Evolutionary conservation across 2,888 invertebrate species (phyloP).

Genomic region (Eumacrocentrus americanus): DNA sequence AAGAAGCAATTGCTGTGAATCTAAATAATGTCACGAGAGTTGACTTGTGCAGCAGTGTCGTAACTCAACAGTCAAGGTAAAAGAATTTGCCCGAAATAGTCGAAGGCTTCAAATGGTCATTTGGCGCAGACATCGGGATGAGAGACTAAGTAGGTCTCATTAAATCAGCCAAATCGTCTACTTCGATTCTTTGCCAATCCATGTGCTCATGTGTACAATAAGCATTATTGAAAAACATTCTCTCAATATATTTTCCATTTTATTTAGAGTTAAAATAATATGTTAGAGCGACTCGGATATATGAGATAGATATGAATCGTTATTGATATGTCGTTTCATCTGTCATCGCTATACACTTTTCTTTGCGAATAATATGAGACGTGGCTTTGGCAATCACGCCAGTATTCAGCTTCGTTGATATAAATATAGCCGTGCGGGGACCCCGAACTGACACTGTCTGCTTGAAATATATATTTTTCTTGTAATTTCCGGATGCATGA

Average conservation of each 20-base stretch:
- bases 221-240: too few relatives aligned
- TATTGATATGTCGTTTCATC: neutral
- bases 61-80: neutral
- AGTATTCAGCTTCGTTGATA: slow-evolving; percentile 43
- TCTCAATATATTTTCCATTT: too few relatives aligned
- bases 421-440: slow-evolving; percentile 51
- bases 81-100: slow-evolving; percentile 17
- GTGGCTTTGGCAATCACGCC: slow-evolving; percentile 43
- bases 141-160: slow-evolving; percentile 7
- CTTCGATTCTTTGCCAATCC: neutral
- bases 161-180: slow-evolving; percentile 17
- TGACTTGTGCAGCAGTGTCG: neutral
- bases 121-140: slow-evolving; percentile 18
- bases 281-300: too few relatives aligned
- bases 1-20: too few relatives aligned
- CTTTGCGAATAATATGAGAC: slow-evolving; percentile 40
- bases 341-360: slow-evolving; percentile 16
- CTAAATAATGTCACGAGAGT: too few relatives aligned
- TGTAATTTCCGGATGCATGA: slow-evolving; percentile 4
- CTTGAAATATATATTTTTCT: slow-evolving; percentile 12
- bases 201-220: neutral
- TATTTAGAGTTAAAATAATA: too few relatives aligned
- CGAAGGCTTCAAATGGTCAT: slow-evolving; percentile 20
- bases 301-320: too few relatives aligned
- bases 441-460: slow-evolving; percentile 40